Evolutionary conservation across 2,797 vertebrate genomes (phyloP).

Genomic region (Catamblyrhynchus diadema): DNA sequence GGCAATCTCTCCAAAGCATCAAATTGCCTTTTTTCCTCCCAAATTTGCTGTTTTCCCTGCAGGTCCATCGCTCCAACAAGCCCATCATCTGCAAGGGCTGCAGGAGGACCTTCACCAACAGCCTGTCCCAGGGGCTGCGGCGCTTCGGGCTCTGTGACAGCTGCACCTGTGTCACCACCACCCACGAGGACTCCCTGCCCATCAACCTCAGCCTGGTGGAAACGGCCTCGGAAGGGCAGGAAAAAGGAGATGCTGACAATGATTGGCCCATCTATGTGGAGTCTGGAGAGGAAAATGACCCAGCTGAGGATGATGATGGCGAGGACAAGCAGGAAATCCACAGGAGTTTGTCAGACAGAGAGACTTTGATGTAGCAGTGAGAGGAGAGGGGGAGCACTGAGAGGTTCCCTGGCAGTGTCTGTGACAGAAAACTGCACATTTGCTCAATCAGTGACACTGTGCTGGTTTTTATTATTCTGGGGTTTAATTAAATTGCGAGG

Average conservation of each 20-base stretch:
- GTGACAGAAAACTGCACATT: not conserved
- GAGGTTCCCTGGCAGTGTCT: not conserved
- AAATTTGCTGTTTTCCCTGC: not conserved
- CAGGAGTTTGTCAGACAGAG: conserved; percentile 68
- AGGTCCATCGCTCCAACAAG: conserved; percentile 94
- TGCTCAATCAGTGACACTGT: not conserved
- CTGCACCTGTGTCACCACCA: conserved; percentile 92
- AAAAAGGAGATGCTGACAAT: conserved; percentile 78
- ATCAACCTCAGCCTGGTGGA: conserved; percentile 79
- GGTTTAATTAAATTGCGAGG: not conserved
- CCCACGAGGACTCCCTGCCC: conserved; percentile 81
- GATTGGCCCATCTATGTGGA: conserved; percentile 96
- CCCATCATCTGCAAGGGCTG: conserved; percentile 95
- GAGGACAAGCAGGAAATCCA: conserved; percentile 83
- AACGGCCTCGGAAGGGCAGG: conserved; percentile 78
- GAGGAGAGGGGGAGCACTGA: not conserved
- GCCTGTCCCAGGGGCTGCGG: conserved; percentile 85
- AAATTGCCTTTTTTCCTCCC: too few species aligned
- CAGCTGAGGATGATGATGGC: conserved; percentile 74
- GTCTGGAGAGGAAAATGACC: conserved; percentile 91
- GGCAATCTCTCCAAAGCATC: too few species aligned
- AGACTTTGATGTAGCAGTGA: conserved; percentile 72
- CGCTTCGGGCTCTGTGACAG: conserved; percentile 92
- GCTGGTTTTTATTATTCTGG: not conserved
- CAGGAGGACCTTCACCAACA: conserved; percentile 88